Evolutionary conservation across 1,140 invertebrate genomes (phyloP).

Genomic region (Caenorhabditis latens): DNA sequence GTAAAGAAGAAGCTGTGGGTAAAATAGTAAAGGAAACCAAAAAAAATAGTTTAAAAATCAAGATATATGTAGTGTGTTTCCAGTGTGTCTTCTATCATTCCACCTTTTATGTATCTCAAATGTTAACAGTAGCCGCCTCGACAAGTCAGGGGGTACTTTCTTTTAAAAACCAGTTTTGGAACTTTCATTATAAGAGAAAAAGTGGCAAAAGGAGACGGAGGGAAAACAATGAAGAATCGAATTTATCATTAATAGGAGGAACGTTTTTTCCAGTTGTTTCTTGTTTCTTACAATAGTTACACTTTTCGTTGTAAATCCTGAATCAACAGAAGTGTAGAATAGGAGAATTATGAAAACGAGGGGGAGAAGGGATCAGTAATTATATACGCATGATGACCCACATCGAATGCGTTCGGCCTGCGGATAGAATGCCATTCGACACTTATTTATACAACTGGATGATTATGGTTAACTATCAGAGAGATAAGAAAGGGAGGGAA

Average conservation of each 20-base stretch:
- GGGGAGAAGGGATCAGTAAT: conserved; percentile 7
- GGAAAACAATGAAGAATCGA: background rate
- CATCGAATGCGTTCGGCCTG: background rate
- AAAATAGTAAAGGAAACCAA: background rate
- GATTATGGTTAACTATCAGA: background rate
- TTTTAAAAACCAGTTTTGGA: conserved; percentile 30
- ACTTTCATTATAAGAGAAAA: conserved; percentile 21
- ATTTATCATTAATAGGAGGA: conserved; percentile 25
- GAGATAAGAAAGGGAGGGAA: background rate
- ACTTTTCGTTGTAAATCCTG: conserved; percentile 8
- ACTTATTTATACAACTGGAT: conserved; percentile 47
- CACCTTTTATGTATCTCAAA: conserved; percentile 46
- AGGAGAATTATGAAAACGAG: background rate
- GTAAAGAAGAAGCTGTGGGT: background rate
- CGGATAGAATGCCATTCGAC: conserved; percentile 4
- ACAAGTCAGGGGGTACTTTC: conserved; percentile 49
- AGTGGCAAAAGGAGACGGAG: background rate
- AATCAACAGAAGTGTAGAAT: background rate
- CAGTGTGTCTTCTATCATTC: conserved; percentile 16
- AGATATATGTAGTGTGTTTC: background rate
- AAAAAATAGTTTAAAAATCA: background rate
- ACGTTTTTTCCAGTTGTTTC: background rate
- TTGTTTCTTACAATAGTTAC: background rate
- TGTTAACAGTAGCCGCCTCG: conserved; percentile 35
- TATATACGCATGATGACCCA: conserved; percentile 50